Evolutionary conservation across 2,888 invertebrate genomes (phyloP), one percentile per base, ranked within the genome.

Genomic region (Eutolmus rufibarbis): DNA sequence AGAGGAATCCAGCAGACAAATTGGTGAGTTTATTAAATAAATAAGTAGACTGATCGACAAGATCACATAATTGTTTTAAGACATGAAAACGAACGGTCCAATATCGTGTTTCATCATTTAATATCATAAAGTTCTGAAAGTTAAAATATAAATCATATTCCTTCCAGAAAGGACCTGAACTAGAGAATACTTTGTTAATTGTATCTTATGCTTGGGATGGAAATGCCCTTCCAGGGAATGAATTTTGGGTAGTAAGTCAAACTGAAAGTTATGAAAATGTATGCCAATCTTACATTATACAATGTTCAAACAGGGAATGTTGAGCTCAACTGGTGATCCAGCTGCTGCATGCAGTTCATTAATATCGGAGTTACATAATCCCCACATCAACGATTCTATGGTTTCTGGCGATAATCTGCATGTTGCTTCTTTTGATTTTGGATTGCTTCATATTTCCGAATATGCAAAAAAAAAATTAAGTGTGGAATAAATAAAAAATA

Each of bases 141-240:
- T 34, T 34, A 34, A 34, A 40, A 40, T 1, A 40, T 31, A 78
- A 40, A 78, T 40, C 14, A 7, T n/a, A 43, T 37, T 9, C 0
- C 7, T 79, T 77, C 19, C 66, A 86, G 79, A 37, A 19, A 40
- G 78, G 66, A 0, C 93, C 93, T 56, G 92, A 92, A 88, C 91
- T 93, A 89, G 92, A 90, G 31, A 93, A 94, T 87, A 94, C 93
- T 88, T 90, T 94, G 12, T 91, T 95, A 19, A 94, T 96, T 0
- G 94, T 95, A 40, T 95, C 95, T 0, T 96, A 96, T 90, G 95
- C 96, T 0, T 95, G 96, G 95, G 96, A 96, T 90, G 95, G 95
- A 7, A 96, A 96, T 90, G 94, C 96, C 0, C 93, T 95, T 87
- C 96, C 96, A 1, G 96, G 96, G 74, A 96, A 96, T 90, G 96